Evolutionary conservation across 2,113 vertebrate genomes (phyloP).

Genomic region (Columba janthina): DNA sequence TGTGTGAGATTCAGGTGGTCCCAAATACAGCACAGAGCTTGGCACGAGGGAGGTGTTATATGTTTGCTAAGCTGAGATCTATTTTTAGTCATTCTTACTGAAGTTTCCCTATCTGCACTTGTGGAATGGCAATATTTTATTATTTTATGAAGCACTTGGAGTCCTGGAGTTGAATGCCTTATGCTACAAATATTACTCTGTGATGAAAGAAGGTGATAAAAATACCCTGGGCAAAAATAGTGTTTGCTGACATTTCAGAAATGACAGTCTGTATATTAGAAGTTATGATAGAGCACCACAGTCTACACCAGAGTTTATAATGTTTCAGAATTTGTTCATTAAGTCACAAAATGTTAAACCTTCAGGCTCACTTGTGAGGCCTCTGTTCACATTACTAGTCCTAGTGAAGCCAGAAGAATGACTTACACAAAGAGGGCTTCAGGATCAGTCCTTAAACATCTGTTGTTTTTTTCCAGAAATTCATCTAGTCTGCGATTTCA

Average conservation of each 20-base stretch:
- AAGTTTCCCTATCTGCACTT: background rate
- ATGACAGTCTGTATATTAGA: background rate
- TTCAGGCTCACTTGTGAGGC: background rate
- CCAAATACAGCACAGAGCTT: background rate
- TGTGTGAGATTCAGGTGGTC: background rate
- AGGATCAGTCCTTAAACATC: background rate
- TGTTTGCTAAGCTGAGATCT: background rate
- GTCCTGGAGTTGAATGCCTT: background rate
- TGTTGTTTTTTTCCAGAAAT: background rate
- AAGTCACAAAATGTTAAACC: background rate
- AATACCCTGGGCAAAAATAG: background rate
- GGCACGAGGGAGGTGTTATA: background rate
- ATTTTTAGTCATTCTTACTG: background rate
- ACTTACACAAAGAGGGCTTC: background rate
- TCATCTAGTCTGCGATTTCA: background rate
- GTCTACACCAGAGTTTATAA: background rate
- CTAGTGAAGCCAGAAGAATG: background rate
- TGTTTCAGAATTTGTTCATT: background rate
- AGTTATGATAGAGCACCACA: background rate
- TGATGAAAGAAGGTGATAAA: background rate
- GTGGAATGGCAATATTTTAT: background rate
- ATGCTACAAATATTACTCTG: background rate
- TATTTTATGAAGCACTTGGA: background rate
- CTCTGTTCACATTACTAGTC: background rate
- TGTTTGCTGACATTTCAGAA: background rate